Evolutionary conservation across 2,113 vertebrate species (phyloP).

Genomic region (Gambusia holbrooki): DNA sequence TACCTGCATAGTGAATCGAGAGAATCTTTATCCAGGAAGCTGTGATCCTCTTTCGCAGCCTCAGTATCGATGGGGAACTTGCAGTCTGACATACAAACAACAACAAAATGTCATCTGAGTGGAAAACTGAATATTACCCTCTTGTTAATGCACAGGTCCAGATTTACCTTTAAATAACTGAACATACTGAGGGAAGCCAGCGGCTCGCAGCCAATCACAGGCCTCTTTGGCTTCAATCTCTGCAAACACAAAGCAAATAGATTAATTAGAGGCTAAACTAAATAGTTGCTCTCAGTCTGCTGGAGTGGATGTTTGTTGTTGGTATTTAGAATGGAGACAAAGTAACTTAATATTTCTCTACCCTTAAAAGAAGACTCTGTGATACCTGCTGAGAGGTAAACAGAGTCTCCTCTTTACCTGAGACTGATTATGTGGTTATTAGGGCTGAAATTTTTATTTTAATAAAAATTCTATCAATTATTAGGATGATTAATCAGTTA

Average conservation of each 20-base stretch:
- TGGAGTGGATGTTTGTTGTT: slow-evolving; percentile 39
- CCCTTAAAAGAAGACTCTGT: slow-evolving; percentile 45
- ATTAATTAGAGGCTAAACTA: slow-evolving; percentile 41
- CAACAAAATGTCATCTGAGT: not conserved
- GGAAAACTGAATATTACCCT: not conserved
- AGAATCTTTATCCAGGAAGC: slow-evolving; percentile 68
- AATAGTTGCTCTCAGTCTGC: too few relatives aligned
- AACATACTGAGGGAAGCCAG: slow-evolving; percentile 91
- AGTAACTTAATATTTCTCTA: slow-evolving; percentile 41
- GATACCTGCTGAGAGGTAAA: slow-evolving; percentile 36
- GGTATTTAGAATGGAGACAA: slow-evolving; percentile 12
- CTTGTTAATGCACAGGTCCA: not conserved
- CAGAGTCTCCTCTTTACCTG: not conserved
- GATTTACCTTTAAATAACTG: slow-evolving; percentile 91
- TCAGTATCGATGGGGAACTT: slow-evolving; percentile 58
- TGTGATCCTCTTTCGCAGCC: slow-evolving; percentile 57
- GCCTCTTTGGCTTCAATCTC: slow-evolving; percentile 92
- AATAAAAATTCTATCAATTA: too few relatives aligned
- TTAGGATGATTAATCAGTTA: too few relatives aligned
- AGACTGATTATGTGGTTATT: too few relatives aligned
- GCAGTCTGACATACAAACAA: slow-evolving; percentile 47
- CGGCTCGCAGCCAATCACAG: slow-evolving; percentile 89
- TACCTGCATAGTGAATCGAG: slow-evolving; percentile 70
- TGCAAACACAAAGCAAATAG: slow-evolving; percentile 71
- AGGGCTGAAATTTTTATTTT: too few relatives aligned